Evolutionary conservation across 2,113 vertebrate genomes (phyloP).

Genomic region (Macaca mulatta): DNA sequence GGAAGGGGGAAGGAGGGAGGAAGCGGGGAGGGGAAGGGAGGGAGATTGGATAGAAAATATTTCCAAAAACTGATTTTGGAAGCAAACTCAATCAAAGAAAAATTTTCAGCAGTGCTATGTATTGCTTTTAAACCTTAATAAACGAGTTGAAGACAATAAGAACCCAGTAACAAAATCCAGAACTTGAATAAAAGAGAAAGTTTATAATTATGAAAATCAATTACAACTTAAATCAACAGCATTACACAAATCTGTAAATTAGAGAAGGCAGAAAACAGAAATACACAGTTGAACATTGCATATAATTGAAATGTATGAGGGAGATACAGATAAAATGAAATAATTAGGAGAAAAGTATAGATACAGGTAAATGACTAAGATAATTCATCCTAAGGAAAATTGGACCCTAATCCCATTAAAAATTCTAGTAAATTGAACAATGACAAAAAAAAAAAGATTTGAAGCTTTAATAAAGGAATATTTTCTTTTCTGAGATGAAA

Average conservation of each 20-base stretch:
- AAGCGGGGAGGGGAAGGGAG: not conserved
- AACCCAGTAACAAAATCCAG: not conserved
- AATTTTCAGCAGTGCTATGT: not conserved
- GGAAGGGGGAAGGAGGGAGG: rapidly evolving
- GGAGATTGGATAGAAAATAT: not conserved
- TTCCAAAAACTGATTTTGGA: not conserved
- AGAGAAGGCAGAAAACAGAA: not conserved
- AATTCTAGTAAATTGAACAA: not conserved
- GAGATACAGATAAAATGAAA: not conserved
- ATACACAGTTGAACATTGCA: not conserved
- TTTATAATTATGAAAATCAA: not conserved
- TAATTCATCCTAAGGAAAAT: not conserved
- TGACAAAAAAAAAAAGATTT: not conserved
- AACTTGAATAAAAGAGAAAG: not conserved
- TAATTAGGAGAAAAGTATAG: not conserved
- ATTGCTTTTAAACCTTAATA: not conserved
- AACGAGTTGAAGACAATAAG: not conserved
- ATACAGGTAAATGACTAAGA: not conserved
- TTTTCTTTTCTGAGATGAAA: not conserved
- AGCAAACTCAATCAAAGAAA: not conserved
- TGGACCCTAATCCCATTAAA: not conserved
- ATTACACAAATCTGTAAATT: not conserved
- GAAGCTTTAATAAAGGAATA: not conserved
- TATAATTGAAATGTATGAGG: not conserved
- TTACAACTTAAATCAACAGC: not conserved